Evolutionary conservation across 2,113 vertebrate genomes (phyloP).

Genomic region (Anseranas semipalmata): DNA sequence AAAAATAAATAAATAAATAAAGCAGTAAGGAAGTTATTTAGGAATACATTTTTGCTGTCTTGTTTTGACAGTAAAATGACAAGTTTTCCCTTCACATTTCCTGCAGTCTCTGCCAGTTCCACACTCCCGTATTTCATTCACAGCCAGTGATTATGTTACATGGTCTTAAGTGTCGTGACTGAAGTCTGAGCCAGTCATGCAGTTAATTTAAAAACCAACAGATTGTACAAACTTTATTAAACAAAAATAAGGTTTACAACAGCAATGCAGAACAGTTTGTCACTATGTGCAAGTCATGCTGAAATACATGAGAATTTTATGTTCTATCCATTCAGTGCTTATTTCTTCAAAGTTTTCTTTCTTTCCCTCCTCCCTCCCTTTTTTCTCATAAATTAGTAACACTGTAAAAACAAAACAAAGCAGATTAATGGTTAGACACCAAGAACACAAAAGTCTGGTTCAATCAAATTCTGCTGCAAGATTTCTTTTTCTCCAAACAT

Average conservation of each 20-base stretch:
- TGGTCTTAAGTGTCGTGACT: slow-evolving; percentile 44
- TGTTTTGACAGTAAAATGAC: slow-evolving; percentile 12
- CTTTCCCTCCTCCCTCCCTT: neutral
- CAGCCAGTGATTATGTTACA: slow-evolving; percentile 34
- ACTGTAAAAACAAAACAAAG: neutral
- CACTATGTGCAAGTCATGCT: neutral
- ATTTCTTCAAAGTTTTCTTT: neutral
- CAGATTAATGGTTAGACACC: neutral
- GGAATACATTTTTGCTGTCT: neutral
- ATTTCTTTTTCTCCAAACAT: neutral
- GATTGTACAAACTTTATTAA: slow-evolving; percentile 56
- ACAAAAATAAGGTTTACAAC: slow-evolving; percentile 46
- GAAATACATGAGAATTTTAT: neutral
- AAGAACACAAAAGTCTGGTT: neutral
- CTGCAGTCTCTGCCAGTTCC: slow-evolving; percentile 1
- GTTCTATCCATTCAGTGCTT: neutral
- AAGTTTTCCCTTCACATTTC: neutral
- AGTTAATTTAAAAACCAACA: slow-evolving; percentile 64
- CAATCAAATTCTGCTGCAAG: neutral
- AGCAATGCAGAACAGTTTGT: neutral
- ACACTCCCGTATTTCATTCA: slow-evolving; percentile 41
- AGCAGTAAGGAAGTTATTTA: neutral
- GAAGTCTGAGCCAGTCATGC: slow-evolving; percentile 47
- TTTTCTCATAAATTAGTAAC: neutral
- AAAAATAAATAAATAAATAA: neutral